Conservation (phyloP, 2,888 invertebrate genomes). For the Cosmia pyralina region DNA sequence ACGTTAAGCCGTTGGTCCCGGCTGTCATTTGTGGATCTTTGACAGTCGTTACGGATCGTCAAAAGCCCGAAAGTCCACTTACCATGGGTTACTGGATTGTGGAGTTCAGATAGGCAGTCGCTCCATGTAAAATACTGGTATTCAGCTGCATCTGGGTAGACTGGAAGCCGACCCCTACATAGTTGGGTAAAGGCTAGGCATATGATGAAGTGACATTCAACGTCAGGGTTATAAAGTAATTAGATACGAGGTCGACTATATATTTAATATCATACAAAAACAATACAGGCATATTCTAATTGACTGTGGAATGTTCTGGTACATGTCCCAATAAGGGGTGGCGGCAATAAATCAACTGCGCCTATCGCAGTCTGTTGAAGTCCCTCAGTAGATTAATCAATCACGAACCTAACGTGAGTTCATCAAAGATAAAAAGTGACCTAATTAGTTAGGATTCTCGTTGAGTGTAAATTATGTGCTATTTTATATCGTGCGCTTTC, state of each 20-base stretch:
- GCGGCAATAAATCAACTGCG: constrained; percentile 35
- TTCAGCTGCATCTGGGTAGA: no score
- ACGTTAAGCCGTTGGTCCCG: no score
- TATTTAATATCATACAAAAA: no score
- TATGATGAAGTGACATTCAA: not conserved
- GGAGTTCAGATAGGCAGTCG: no score
- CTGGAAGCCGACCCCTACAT: no score
- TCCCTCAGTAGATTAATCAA: constrained; percentile 39
- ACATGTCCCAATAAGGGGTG: constrained; percentile 4
- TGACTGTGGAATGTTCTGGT: constrained; percentile 7
- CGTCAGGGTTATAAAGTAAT: not conserved
- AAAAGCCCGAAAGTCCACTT: no score
- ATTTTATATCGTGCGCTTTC: not conserved
- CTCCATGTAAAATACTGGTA: no score
- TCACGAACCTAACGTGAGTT: constrained; percentile 26
- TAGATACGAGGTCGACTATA: not conserved
- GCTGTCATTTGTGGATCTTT: no score
- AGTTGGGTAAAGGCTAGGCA: no score
- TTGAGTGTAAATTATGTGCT: not conserved
- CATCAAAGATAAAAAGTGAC: constrained; percentile 37
- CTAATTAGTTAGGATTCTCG: constrained; percentile 34
- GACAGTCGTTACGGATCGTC: no score
- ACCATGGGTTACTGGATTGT: no score
- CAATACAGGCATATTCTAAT: no score
- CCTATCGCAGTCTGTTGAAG: constrained; percentile 30